Percentiles rank a stretch among this genome's conserved stretches.
Conservation (phyloP, 1,140 invertebrate genomes). For the Atta cephalotes region DNA sequence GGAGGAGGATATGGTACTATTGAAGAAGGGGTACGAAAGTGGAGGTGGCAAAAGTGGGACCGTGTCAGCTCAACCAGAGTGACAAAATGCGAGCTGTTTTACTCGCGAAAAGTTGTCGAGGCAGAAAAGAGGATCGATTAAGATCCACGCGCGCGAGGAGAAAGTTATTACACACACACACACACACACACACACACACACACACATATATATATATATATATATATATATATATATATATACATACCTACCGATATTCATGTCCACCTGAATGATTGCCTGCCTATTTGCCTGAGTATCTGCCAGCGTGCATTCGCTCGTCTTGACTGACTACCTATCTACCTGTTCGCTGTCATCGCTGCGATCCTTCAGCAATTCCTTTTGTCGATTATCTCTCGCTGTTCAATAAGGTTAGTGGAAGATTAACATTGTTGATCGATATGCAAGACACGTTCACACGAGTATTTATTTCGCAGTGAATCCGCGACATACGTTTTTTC, state of each 20-base stretch:
- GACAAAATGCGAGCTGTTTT: conserved; percentile 49
- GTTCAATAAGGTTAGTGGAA: conserved; percentile 48
- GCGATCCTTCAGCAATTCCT: background rate
- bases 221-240: too few relatives aligned
- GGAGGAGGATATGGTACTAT: conserved; percentile 25
- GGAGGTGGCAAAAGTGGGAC: conserved; percentile 48
- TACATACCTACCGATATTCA: conserved; percentile 12
- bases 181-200: background rate
- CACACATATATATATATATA: too few relatives aligned
- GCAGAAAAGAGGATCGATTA: conserved; percentile 49
- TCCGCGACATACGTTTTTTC: background rate
- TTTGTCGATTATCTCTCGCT: conserved; percentile 25
- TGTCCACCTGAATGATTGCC: background rate
- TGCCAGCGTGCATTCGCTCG: background rate
- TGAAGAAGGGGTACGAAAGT: conserved; percentile 36
- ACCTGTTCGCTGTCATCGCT: background rate
- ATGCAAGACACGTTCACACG: conserved; percentile 22
- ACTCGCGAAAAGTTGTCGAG: conserved; percentile 44
- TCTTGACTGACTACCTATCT: conserved; percentile 5
- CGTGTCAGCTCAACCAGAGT: background rate
- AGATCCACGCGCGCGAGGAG: conserved; percentile 50
- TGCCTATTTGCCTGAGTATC: background rate
- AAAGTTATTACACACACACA: conserved; percentile 42
- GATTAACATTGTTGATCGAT: conserved; percentile 31
- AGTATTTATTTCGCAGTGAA: background rate